phyloP scores from a whole-genome alignment of 2,888 invertebrate species.

The Imbricaverruca yamaguchii region DNA sequence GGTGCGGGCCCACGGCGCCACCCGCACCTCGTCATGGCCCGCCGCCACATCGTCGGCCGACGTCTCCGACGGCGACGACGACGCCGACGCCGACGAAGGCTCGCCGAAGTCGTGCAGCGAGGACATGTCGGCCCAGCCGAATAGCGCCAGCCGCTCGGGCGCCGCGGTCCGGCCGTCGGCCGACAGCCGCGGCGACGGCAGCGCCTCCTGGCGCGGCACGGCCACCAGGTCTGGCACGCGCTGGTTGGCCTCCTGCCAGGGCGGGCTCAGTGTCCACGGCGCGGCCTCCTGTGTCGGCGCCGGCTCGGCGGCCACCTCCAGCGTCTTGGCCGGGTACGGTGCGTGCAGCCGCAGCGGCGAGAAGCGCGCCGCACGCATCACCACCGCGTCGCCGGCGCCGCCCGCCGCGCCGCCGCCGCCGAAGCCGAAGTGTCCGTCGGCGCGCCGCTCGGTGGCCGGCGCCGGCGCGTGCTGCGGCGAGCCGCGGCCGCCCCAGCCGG shows the following conservation, averaged over 20 bases:
- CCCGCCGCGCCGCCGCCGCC: constrained; percentile 7
- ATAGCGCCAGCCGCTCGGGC: not conserved
- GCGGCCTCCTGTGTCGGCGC: not conserved
- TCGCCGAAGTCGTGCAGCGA: not conserved
- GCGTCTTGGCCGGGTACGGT: not conserved
- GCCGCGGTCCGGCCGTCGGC: not conserved
- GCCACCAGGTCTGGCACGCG: constrained; percentile 15
- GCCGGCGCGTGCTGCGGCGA: constrained; percentile 1
- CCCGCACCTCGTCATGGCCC: not conserved
- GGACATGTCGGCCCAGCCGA: constrained; percentile 7
- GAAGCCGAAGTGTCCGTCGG: not conserved
- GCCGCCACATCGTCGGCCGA: not conserved
- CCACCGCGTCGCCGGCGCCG: not conserved
- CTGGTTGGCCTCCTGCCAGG: constrained; percentile 16
- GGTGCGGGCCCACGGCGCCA: not conserved
- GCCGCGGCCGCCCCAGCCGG: constrained; percentile 14
- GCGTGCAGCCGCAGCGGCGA: constrained; percentile 7
- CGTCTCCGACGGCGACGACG: constrained; percentile 4
- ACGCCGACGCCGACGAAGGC: not conserved
- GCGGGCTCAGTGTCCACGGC: not conserved
- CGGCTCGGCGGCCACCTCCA: not conserved
- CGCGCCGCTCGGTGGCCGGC: constrained; percentile 3
- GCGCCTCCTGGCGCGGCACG: not conserved
- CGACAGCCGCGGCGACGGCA: not conserved
- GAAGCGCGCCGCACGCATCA: not conserved